These are phyloP conservation scores for Proisotoma minuta DNA, from an alignment of 2,888 invertebrate genomes.

Conservation along the genomic window DNA sequence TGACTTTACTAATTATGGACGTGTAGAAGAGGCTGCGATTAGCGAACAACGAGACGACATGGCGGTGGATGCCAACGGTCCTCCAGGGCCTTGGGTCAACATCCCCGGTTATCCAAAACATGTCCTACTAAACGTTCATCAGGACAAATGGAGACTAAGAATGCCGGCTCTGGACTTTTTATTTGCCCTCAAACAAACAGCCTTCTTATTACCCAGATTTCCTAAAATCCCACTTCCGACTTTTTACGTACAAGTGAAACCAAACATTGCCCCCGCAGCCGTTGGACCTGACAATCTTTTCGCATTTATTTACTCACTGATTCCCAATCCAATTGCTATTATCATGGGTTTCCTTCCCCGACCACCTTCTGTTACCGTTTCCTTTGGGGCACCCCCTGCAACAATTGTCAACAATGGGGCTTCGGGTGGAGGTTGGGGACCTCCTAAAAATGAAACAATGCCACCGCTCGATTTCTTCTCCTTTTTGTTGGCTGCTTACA, in stretches of 20 bases:
- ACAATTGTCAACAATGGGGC: not conserved
- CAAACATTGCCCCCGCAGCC: constrained; percentile 13
- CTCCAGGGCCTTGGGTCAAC: constrained; percentile 12
- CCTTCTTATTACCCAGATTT: constrained; percentile 25
- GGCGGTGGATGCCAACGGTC: not conserved
- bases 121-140: constrained; percentile 14
- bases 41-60: not conserved
- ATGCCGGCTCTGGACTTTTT: constrained; percentile 27
- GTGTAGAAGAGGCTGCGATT: no score
- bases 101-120: constrained; percentile 26
- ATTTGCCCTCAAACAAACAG: constrained; percentile 15
- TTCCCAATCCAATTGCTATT: constrained; percentile 23
- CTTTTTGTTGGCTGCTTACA: constrained; percentile 21
- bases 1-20: no score
- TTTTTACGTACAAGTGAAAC: constrained; percentile 30
- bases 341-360: constrained; percentile 21
- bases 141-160: constrained; percentile 22
- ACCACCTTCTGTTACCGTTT: constrained; percentile 29
- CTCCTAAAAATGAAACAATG: constrained; percentile 7
- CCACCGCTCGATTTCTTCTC: constrained; percentile 28
- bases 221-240: constrained; percentile 36
- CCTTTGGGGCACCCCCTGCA: constrained; percentile 21
- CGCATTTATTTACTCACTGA: constrained; percentile 33
- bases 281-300: constrained; percentile 35
- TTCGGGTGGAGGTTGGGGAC: not conserved